Base-by-base conservation (phyloP, 2,113 vertebrate species). In the Clarias macrocephalus region DNA sequence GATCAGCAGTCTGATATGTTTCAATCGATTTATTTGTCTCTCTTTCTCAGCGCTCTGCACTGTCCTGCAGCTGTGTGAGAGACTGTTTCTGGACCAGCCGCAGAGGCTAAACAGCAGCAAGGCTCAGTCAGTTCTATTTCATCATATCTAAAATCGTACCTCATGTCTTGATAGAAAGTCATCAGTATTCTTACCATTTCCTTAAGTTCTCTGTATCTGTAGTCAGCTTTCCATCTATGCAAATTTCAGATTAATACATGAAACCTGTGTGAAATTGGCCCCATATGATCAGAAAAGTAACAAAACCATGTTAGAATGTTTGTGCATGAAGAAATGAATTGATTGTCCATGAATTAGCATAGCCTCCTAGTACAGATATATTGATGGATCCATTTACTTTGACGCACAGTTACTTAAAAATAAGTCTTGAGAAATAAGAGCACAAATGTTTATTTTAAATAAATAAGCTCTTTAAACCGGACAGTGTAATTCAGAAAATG, bases 1-100 rank as follows among this genome's bases (percentile, higher is more conserved):
- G 23, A 42, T 25, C 33, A 33, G 16, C 12, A 28, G 54, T 59
- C 10, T n/a, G 23, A 18, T 8, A 37, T 25, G 57, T 56, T 54
- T 0, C 72, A 0, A 73, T 28, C 12, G 4, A 25, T 76, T 18
- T 23, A 72, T 54, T 68, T 2, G 77, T 19, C 57, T 16, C 0
- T 48, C 84, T 6, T 10, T 88, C 90, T 4, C 21, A 95, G 95
- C 94, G 85, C 90, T 95, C 85, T 92, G 93, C 86, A 99, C 97
- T 0, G 92, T 98, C 30, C 91, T 99, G 91, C 96, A 94, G 91
- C 95, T 99, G 92, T 95, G 96, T 33, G 98, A 99, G 90, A 95
- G 97, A 87, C 96, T 99, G 56, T 96, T 99, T 89, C 90, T 99
- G 89, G 98, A 99, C 62, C 97, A 99, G 0, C 93, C 93, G 0